These are phyloP conservation scores for Drosophila buzzatii DNA, from an alignment of 2,888 invertebrate genomes.

Conservation along the genomic window DNA sequence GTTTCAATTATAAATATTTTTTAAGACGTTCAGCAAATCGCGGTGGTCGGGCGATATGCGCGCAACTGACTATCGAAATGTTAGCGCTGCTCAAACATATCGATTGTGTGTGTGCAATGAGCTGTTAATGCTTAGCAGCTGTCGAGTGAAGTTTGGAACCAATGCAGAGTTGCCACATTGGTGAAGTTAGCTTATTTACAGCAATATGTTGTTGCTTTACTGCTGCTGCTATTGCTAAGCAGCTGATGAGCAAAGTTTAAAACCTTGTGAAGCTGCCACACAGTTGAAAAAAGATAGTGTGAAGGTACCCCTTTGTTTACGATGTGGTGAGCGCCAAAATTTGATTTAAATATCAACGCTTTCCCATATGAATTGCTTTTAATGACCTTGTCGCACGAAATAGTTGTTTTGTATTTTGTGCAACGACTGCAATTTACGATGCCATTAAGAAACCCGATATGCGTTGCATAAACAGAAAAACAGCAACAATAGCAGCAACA, in stretches of 20 bases:
- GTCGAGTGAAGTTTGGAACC: slow-evolving; percentile 22
- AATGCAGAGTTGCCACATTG: slow-evolving; percentile 1
- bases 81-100: background rate
- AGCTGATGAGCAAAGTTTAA: slow-evolving; percentile 14
- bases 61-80: slow-evolving; percentile 29
- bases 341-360: slow-evolving; percentile 9
- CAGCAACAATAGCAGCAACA: background rate
- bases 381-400: slow-evolving; percentile 32
- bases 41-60: slow-evolving; percentile 40
- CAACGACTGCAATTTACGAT: slow-evolving; percentile 16
- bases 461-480: slow-evolving; percentile 10
- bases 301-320: background rate
- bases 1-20: slow-evolving; percentile 48
- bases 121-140: slow-evolving; percentile 17
- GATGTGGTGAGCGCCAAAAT: slow-evolving; percentile 5
- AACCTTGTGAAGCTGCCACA: slow-evolving; percentile 19
- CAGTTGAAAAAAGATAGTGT: slow-evolving; percentile 1
- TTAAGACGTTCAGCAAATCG: slow-evolving; percentile 32
- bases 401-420: slow-evolving; percentile 21
- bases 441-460: slow-evolving; percentile 24
- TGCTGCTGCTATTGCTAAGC: background rate
- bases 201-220: background rate
- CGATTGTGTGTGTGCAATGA: background rate
- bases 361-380: background rate
- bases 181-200: background rate